phyloP scores from a whole-genome alignment of 2,113 vertebrate species.

The Microtus pennsylvanicus region DNA sequence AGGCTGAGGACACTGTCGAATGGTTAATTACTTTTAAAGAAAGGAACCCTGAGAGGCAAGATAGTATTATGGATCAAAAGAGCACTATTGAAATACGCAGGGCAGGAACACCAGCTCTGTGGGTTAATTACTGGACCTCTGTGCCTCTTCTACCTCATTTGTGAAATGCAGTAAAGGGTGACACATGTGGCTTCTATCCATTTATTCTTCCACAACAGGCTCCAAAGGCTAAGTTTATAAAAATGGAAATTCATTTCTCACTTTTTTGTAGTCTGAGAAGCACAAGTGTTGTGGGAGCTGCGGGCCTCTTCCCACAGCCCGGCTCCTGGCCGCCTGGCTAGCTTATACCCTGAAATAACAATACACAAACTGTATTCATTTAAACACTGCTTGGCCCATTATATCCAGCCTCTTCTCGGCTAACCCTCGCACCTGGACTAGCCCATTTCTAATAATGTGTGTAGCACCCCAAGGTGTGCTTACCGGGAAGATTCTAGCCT shows the following conservation, averaged over 20 bases:
- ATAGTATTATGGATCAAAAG: background rate
- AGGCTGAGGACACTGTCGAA: background rate
- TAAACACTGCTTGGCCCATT: too few relatives aligned
- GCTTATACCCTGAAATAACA: too few relatives aligned
- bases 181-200: background rate
- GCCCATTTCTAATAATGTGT: too few relatives aligned
- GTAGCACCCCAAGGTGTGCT: too few relatives aligned
- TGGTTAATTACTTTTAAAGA: slow-evolving; percentile 3
- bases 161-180: background rate
- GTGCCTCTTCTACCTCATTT: background rate
- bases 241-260: background rate
- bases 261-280: background rate
- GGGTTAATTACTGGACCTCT: background rate
- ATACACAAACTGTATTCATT: too few relatives aligned
- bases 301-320: too few relatives aligned
- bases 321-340: too few relatives aligned
- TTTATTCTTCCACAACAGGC: background rate
- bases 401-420: too few relatives aligned
- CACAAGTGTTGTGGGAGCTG: background rate
- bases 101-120: background rate
- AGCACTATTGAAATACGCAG: too few relatives aligned
- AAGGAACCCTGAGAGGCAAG: background rate
- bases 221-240: background rate
- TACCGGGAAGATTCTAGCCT: too few relatives aligned
- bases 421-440: too few relatives aligned